These are phyloP conservation scores for Centropristis striata DNA, from an alignment of 2,113 vertebrate genomes.

Conservation along the genomic window DNA sequence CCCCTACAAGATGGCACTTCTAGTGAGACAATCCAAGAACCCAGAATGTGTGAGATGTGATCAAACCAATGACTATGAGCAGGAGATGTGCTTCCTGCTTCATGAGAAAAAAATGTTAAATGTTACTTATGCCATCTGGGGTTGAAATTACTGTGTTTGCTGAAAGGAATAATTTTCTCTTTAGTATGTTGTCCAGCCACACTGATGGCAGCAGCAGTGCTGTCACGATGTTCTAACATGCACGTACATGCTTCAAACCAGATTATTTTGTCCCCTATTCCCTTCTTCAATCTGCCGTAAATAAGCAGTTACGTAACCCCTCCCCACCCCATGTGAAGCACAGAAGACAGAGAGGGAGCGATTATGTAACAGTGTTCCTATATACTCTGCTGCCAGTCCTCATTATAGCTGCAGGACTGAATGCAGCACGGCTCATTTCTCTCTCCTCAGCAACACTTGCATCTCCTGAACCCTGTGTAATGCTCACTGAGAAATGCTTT, in stretches of 20 bases:
- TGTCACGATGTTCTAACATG: constrained; percentile 1
- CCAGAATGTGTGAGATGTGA: not conserved
- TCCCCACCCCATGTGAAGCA: constrained; percentile 20
- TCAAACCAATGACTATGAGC: not conserved
- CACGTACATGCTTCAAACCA: constrained; percentile 30
- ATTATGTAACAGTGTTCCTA: constrained; percentile 65
- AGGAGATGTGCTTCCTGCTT: constrained; percentile 11
- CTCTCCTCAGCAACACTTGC: constrained; percentile 62
- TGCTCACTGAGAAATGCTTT: not conserved
- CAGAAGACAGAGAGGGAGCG: constrained; percentile 38
- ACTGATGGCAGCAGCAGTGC: not conserved
- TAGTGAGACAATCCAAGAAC: not conserved
- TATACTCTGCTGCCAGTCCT: constrained; percentile 58
- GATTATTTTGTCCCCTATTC: constrained; percentile 50
- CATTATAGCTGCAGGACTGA: constrained; percentile 54
- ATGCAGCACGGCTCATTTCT: constrained; percentile 25
- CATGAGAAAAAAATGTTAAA: not conserved
- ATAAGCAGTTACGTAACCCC: constrained; percentile 75
- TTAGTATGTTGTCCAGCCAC: not conserved
- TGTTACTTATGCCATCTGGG: not conserved
- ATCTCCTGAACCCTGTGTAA: not conserved
- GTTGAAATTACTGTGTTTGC: not conserved
- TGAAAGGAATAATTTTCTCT: not conserved
- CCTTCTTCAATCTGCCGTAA: constrained; percentile 51
- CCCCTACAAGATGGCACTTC: not conserved